Percentiles rank a stretch among this genome's conserved stretches.
phyloP scores from a whole-genome alignment of 2,113 vertebrate genomes.

The Prietella phreatophila region DNA sequence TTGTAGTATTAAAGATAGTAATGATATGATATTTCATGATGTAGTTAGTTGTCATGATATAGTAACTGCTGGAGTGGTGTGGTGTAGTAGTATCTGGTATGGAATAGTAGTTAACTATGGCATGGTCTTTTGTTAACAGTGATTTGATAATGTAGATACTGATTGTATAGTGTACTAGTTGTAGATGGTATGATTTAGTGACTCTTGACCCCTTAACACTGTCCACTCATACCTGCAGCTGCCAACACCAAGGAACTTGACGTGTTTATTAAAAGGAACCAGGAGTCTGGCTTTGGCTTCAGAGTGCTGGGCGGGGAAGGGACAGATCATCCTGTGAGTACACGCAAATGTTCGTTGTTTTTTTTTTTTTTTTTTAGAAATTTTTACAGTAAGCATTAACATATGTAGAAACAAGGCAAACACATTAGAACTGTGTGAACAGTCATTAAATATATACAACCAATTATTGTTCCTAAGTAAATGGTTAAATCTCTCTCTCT shows the following conservation, averaged over 20 bases:
- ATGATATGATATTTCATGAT: background rate
- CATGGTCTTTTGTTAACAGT: background rate
- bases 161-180: background rate
- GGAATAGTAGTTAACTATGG: background rate
- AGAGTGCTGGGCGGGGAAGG: slow-evolving; percentile 94
- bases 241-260: slow-evolving; percentile 93
- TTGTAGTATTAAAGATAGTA: background rate
- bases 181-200: background rate
- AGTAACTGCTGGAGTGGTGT: background rate
- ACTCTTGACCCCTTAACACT: background rate
- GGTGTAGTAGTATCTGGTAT: background rate
- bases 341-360: background rate
- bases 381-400: background rate
- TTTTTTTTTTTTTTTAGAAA: background rate
- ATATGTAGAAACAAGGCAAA: background rate
- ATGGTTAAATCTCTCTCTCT: too few relatives aligned
- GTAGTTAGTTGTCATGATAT: background rate
- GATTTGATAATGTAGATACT: background rate
- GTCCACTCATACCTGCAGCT: slow-evolving; percentile 69
- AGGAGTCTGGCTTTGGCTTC: slow-evolving; percentile 97
- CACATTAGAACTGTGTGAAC: background rate
- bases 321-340: slow-evolving; percentile 91
- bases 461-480: background rate
- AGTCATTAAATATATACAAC: background rate
- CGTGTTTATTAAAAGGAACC: slow-evolving; percentile 90